Evolutionary conservation across 2,888 invertebrate genomes (phyloP).

Genomic region (Eulithis testata): DNA sequence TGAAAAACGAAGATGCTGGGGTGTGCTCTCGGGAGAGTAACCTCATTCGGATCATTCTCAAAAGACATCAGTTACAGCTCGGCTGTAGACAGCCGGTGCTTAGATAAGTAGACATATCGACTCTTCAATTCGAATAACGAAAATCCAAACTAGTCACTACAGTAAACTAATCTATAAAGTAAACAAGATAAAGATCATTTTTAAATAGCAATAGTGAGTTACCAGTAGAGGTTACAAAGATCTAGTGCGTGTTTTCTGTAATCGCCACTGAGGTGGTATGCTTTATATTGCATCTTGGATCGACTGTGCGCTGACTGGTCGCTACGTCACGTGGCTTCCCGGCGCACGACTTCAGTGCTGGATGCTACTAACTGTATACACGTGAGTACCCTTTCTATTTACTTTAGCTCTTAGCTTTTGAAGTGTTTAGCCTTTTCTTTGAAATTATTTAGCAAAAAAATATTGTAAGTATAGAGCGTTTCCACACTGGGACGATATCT

Average conservation of each 20-base stretch:
- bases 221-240: slow-evolving; percentile 64
- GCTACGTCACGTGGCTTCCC: slow-evolving; percentile 86
- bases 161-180: slow-evolving; percentile 21
- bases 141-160: slow-evolving; percentile 71
- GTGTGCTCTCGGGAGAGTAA: slow-evolving; percentile 75
- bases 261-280: slow-evolving; percentile 82
- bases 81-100: slow-evolving; percentile 81
- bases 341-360: slow-evolving; percentile 86
- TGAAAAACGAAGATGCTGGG: slow-evolving; percentile 81
- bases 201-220: slow-evolving; percentile 69
- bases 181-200: slow-evolving; percentile 56
- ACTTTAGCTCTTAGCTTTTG: slow-evolving; percentile 11
- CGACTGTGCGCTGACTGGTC: slow-evolving; percentile 85
- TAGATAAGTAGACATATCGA: slow-evolving; percentile 76
- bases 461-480: too few relatives aligned
- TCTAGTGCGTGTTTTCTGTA: slow-evolving; percentile 58
- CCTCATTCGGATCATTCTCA: slow-evolving; percentile 65
- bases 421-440: too few relatives aligned
- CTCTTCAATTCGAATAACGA: slow-evolving; percentile 49
- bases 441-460: too few relatives aligned
- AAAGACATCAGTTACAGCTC: slow-evolving; percentile 71
- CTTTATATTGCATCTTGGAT: slow-evolving; percentile 83
- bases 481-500: too few relatives aligned
- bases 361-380: slow-evolving; percentile 89
- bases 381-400: slow-evolving; percentile 76